These are phyloP conservation scores for Otolemur crassicaudatus DNA, from an alignment of 2,797 vertebrate species.

Conservation along the genomic window DNA sequence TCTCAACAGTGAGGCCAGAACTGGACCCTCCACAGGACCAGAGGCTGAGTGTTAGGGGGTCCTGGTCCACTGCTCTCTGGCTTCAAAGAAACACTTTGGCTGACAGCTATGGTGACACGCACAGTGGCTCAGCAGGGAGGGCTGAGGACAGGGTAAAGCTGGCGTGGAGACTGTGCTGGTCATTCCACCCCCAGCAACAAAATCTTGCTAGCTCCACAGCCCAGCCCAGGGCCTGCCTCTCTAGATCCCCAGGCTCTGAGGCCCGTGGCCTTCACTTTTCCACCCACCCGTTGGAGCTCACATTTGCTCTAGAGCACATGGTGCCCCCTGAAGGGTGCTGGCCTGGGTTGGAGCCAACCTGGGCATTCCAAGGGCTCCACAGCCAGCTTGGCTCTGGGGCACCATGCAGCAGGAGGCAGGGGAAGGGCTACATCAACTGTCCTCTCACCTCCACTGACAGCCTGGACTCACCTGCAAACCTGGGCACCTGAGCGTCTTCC, in stretches of 20 bases:
- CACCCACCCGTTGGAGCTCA: neutral
- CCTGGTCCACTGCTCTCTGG: neutral
- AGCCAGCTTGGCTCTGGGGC: neutral
- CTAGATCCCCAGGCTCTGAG: neutral
- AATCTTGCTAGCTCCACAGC: neutral
- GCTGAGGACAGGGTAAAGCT: neutral
- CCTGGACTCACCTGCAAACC: slow-evolving; percentile 90
- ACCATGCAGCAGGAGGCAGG: neutral
- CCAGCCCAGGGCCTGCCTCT: fast-evolving
- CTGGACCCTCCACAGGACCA: no score
- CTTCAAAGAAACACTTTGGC: neutral
- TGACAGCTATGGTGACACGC: neutral
- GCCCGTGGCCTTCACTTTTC: neutral
- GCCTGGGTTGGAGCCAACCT: neutral
- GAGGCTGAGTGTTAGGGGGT: neutral
- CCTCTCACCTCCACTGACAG: neutral
- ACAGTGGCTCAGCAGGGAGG: neutral
- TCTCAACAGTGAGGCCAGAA: neutral
- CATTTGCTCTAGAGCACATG: neutral
- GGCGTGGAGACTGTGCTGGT: neutral
- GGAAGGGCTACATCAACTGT: neutral
- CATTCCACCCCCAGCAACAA: neutral
- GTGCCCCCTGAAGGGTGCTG: neutral
- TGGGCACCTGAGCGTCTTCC: slow-evolving; percentile 91
- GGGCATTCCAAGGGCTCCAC: neutral